Evolutionary conservation across 2,797 vertebrate genomes (phyloP), one percentile per base, ranked within the genome.

Genomic region (Anas capensis): DNA sequence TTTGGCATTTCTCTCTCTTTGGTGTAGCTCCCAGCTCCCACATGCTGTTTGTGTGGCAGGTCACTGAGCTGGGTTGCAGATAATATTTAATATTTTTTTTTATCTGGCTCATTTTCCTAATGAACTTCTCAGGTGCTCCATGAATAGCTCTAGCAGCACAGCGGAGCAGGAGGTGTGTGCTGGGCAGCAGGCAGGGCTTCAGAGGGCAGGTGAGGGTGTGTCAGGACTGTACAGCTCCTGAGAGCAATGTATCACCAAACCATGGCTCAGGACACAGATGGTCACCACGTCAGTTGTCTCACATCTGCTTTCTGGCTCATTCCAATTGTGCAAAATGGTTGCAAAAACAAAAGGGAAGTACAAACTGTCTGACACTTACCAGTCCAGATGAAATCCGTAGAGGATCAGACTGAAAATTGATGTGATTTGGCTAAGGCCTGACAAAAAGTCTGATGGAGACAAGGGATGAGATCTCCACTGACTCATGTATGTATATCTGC

Each of bases 11-110:
- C 49, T 26, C 1, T 3, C 24, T 14, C 24, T 46, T 10, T 40
- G 14, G 10, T 5, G 0, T 1, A 81, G 42, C 26, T 60, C 38
- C 23, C 40, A 72, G 69, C 6, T 21, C 36, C 29, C 19, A 10
- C 0, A 0, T 17, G 42, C 17, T 18, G 14, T 17, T 54, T 0
- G 8, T 4, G 1, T 60, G 21, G 8, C 64, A 86, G 11, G 1
- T 21, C 2, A 0, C 14, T 24, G n/a, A 49, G 64, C 0, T 60
- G 38, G 6, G 12, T 5, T 56, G n/a, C 11, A 78, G 26, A 44
- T 57, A 3, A 1, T 27, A 14, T 36, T 42, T 60, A 11, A 29
- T 3, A 12, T 51, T 51, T 54, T 73, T 73, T 49, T 72, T 42
- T 31, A 60, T 7, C n/a, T 14, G 20, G 16, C 14, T 77, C 8